Evolutionary conservation across 1,140 invertebrate species (phyloP), one percentile per base, ranked within the genome.

Genomic region (Cherax destructor): DNA sequence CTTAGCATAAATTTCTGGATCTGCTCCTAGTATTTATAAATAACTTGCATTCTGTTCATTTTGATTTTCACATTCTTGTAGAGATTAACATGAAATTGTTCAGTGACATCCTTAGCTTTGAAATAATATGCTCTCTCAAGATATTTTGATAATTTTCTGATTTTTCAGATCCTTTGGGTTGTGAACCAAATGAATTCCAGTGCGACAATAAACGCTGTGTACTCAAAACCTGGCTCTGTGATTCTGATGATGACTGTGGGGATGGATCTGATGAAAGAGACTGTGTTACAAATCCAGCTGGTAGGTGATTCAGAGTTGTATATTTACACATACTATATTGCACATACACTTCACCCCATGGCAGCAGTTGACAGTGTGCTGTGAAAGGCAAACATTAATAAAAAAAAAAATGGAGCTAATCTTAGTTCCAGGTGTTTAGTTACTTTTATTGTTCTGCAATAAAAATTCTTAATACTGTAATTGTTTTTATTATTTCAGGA

Each of bases 141-240:
- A 56, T 56, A 56, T 56, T 4, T 9, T 56, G 52, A 56, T 56
- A 1, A 56, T 69, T 59, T 83, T 83, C 5, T 47, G 9, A 50
- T 74, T 50, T 41, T 74, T 16, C 85, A 93, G 91, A 90, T 94
- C 94, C 94, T 6, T 95, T 95, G 69, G 96, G 96, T 18, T 99
- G 98, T 94, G 97, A 99, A 94, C 98, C 99, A 0, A 99, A 99
- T 94, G 97, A 99, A 94, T 99, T 97, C 95, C 96, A 97, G 84
- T 99, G 98, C 94, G 95, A 95, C 72, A 99, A 98, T 94, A 96
- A 96, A 81, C 96, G 97, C 92, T 99, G 99, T 94, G 96, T 99
- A 7, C 96, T 97, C 30, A 99, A 99, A 94, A 96, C 97, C 9
- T 99, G 98, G 98, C 95, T 96, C 47, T 99, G 99, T 94, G 99